Base-by-base conservation (phyloP, 2,797 vertebrate genomes). In the Heterohyrax brucei region DNA sequence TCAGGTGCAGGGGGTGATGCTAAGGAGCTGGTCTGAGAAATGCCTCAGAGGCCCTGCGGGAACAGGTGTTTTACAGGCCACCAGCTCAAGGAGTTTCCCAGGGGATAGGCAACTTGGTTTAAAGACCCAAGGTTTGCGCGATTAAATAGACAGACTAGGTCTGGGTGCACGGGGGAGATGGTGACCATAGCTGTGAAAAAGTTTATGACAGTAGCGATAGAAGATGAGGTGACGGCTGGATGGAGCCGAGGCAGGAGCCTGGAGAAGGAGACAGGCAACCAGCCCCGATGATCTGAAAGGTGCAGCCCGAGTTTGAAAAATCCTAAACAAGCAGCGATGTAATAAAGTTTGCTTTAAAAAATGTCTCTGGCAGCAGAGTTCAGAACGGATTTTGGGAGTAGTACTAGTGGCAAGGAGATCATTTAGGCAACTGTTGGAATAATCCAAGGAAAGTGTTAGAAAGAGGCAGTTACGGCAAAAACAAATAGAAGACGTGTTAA, bases 361-460 rank as follows among this genome's bases (percentile, higher is more conserved):
- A 68, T 83, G 79, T 5, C 28, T 33, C 22, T 18, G 72, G 59
- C 3, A 87, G 46, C 26, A 87, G 70, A 89, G 10, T 56, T 10
- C 70, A 86, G 39, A 77, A 89, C 22, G 66, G 61, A 95, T 81
- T 56, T 39, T 21, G 26, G 44, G 30, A 44, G 14, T 46, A 76
- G 48, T 76, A 76, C 24, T 14, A 12, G 28, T 84, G 24, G 80
- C 24, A 87, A 78, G 33, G 6, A 70, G 33, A 56, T 53, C 24
- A 59, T 86, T 87, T 77, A 80, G 24, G 76, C 76, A 79, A 83
- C 21, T 19, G 68, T n/a, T 80, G 21, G 62, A 87, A 83, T 64
- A 87, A 95, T 84, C 56, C 62, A 82, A 94, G 18, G 14, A 94
- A 8, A 64, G 24, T 79, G 48, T 70, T 84, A 39, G 48, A 87